These are phyloP conservation scores for Dusona sp. DNA, from an alignment of 2,888 invertebrate genomes.

Conservation along the genomic window DNA sequence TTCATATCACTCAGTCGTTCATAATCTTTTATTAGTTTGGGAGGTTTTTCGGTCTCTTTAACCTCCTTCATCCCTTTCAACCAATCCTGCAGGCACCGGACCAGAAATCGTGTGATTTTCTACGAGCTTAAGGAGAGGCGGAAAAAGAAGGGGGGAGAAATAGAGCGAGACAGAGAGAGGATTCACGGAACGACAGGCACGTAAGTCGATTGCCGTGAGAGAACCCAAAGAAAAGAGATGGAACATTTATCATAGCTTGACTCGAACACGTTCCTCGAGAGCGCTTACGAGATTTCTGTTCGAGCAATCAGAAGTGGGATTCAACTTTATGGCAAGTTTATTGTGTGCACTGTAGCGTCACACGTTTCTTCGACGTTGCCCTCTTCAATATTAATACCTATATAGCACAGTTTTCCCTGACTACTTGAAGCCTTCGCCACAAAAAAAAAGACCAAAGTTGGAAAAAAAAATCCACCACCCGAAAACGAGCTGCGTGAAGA, in stretches of 20 bases:
- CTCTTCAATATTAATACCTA: slow-evolving; percentile 13
- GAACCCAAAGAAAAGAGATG: slow-evolving; percentile 5
- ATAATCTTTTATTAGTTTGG: slow-evolving; percentile 33
- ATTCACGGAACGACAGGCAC: slow-evolving; percentile 12
- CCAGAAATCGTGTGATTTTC: slow-evolving; percentile 50
- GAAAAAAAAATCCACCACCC: slow-evolving; percentile 17
- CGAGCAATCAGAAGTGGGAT: slow-evolving; percentile 64
- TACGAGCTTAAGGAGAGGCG: neutral
- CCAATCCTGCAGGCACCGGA: slow-evolving; percentile 22
- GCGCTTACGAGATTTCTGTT: slow-evolving; percentile 47
- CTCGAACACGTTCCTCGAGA: slow-evolving; percentile 50
- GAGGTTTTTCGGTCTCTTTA: slow-evolving; percentile 21
- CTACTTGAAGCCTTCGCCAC: slow-evolving; percentile 19
- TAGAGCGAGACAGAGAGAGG: neutral
- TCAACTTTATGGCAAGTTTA: slow-evolving; percentile 67
- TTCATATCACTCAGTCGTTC: slow-evolving; percentile 17
- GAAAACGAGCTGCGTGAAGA: slow-evolving; percentile 15
- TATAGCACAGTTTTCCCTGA: slow-evolving; percentile 14
- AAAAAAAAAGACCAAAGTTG: slow-evolving; percentile 8
- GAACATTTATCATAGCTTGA: slow-evolving; percentile 58
- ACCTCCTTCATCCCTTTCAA: neutral
- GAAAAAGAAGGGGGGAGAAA: neutral
- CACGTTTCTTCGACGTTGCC: slow-evolving; percentile 15
- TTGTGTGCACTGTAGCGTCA: slow-evolving; percentile 60
- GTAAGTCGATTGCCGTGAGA: slow-evolving; percentile 37